These are phyloP conservation scores for Parotia lawesii DNA, from an alignment of 2,113 vertebrate species.

Conservation along the genomic window DNA sequence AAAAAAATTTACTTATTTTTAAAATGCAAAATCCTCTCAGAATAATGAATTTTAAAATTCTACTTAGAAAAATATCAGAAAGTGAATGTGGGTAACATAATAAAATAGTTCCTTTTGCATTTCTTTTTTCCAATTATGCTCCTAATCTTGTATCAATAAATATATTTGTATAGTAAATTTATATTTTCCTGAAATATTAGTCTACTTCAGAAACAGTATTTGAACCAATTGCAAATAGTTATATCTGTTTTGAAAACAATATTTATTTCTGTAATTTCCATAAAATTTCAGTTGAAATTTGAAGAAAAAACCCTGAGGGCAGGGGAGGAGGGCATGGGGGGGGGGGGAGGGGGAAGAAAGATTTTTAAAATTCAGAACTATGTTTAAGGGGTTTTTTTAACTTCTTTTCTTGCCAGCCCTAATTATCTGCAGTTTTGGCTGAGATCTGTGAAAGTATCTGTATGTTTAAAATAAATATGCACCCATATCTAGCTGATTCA, in stretches of 20 bases:
- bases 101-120: neutral
- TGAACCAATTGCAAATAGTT: neutral
- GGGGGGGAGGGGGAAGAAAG: accelerated
- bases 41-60: neutral
- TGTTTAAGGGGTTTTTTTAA: neutral
- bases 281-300: neutral
- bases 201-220: neutral
- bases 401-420: neutral
- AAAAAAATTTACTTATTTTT: neutral
- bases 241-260: neutral
- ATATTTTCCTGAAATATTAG: neutral
- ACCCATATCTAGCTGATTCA: neutral
- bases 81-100: neutral
- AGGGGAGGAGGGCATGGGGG: accelerated
- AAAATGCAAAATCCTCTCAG: neutral
- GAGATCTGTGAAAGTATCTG: neutral
- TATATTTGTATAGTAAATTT: neutral
- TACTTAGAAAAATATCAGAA: neutral
- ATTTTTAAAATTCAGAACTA: neutral
- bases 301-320: neutral
- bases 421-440: neutral
- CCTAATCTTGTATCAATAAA: neutral
- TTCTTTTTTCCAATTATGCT: neutral
- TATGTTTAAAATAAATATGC: conserved; percentile 22
- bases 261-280: neutral